Conservation (phyloP, 2,797 vertebrate species). For the Vespertilio murinus region DNA sequence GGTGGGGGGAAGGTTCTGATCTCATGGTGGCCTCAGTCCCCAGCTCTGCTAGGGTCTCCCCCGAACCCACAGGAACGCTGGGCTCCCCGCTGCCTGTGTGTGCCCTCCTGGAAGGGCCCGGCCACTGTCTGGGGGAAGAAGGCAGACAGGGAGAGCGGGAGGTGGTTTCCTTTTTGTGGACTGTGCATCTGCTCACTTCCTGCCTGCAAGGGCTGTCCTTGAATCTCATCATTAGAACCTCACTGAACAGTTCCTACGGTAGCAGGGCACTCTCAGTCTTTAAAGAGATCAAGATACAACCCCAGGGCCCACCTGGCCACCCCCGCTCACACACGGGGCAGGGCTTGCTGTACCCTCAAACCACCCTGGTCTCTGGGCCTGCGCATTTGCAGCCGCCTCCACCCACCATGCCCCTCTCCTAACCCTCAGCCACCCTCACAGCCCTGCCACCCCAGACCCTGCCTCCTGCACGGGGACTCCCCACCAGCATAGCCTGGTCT, state of each 20-base stretch:
- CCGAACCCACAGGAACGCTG: background rate
- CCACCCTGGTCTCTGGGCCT: background rate
- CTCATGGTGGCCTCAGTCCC: background rate
- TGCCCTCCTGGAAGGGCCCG: background rate
- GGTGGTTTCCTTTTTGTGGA: too few relatives aligned
- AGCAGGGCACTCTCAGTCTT: background rate
- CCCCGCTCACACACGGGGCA: background rate
- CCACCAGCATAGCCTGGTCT: background rate
- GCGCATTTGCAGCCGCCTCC: background rate
- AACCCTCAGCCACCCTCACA: background rate
- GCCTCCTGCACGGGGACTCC: background rate
- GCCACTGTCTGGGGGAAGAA: too few relatives aligned
- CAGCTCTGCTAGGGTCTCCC: background rate
- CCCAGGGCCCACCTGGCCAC: background rate
- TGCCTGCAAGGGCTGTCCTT: accelerated
- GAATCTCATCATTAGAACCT: background rate
- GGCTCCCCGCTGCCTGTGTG: background rate
- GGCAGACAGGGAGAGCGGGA: accelerated
- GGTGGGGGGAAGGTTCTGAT: background rate
- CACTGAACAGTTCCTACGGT: background rate
- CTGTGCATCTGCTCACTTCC: background rate
- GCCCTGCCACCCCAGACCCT: background rate
- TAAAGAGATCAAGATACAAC: background rate
- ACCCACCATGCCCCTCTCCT: too few relatives aligned
- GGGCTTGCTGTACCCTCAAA: background rate